These are phyloP conservation scores for Falco columbarius DNA, from an alignment of 2,797 vertebrate genomes.

Conservation along the genomic window DNA sequence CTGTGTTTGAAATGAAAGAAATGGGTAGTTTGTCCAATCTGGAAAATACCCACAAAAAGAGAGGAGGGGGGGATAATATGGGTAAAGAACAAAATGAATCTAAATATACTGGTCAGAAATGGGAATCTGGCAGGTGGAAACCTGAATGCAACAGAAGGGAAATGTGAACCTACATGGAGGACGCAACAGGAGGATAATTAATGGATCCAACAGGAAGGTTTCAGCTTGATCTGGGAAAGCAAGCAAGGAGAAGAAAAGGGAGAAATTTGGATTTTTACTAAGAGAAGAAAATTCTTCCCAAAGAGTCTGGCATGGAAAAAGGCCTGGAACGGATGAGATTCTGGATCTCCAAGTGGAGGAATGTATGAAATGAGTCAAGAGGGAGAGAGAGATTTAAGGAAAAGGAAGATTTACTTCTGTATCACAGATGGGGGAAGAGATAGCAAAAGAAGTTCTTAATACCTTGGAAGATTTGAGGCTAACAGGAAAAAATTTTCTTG, in stretches of 20 bases:
- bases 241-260: not conserved
- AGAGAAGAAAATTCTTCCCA: not conserved
- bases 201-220: not conserved
- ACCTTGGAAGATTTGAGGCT: not conserved
- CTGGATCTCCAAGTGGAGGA: slow-evolving; percentile 20
- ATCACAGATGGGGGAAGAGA: slow-evolving; percentile 30
- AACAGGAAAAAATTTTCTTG: not conserved
- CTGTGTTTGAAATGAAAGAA: not conserved
- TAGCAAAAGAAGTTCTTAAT: not conserved
- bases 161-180: not conserved
- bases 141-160: not conserved
- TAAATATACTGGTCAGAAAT: not conserved
- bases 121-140: not conserved
- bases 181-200: not conserved
- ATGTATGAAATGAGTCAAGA: slow-evolving; percentile 43
- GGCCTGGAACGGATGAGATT: slow-evolving; percentile 36
- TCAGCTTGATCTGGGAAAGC: not conserved
- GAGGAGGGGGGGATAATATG: not conserved
- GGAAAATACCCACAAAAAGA: not conserved
- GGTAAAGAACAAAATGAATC: not conserved
- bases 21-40: not conserved
- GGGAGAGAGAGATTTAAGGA: slow-evolving; percentile 14
- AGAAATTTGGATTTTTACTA: not conserved
- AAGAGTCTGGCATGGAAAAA: slow-evolving; percentile 10
- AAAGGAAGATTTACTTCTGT: slow-evolving; percentile 25